These are phyloP conservation scores for Perccottus glenii DNA, from an alignment of 2,113 vertebrate species.

Conservation along the genomic window DNA sequence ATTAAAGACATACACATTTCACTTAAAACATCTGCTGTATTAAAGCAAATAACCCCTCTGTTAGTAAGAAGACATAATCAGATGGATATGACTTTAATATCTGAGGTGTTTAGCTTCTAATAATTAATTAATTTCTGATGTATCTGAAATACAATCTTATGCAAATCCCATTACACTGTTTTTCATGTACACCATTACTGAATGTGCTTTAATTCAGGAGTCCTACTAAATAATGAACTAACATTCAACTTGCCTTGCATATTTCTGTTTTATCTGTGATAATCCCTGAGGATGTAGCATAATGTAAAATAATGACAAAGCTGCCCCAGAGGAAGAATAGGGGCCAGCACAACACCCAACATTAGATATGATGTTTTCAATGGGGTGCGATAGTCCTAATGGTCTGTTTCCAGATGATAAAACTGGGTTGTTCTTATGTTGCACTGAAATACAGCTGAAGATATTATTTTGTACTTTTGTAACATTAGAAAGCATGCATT, in stretches of 20 bases:
- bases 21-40: neutral
- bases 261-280: constrained; percentile 75
- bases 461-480: too few species aligned
- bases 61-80: constrained; percentile 27
- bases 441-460: too few species aligned
- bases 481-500: too few species aligned
- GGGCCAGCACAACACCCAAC: constrained; percentile 34
- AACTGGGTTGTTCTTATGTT: too few species aligned
- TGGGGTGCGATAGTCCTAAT: constrained; percentile 27
- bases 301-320: constrained; percentile 75
- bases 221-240: constrained; percentile 75
- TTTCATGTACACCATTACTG: constrained; percentile 25
- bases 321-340: constrained; percentile 49
- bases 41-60: neutral
- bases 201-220: constrained; percentile 52
- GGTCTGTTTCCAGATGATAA: neutral
- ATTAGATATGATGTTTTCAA: constrained; percentile 46
- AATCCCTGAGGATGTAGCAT: constrained; percentile 57
- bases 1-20: constrained; percentile 8
- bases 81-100: neutral
- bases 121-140: constrained; percentile 39
- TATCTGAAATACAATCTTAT: constrained; percentile 42
- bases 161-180: constrained; percentile 35
- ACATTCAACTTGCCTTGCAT: constrained; percentile 65
- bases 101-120: constrained; percentile 2